These are phyloP conservation scores for Seriola dumerili DNA, from an alignment of 2,113 vertebrate genomes.

Conservation along the genomic window DNA sequence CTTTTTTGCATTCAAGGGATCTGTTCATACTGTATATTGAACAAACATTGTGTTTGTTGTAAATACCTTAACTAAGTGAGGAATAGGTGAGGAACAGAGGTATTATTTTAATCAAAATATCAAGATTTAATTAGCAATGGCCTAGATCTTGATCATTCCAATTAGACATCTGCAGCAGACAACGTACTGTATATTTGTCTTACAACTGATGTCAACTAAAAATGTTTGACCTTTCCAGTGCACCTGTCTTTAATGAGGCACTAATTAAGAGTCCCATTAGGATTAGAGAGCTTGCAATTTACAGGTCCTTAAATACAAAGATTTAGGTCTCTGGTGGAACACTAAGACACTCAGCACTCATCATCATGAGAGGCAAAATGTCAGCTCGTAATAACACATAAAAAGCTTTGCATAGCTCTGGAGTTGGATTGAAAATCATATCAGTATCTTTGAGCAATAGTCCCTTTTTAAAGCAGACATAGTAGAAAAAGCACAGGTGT, in stretches of 20 bases:
- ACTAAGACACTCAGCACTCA: neutral
- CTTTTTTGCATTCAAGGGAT: neutral
- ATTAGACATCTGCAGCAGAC: slow-evolving; percentile 54
- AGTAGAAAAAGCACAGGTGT: too few species aligned
- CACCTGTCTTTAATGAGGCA: slow-evolving; percentile 56
- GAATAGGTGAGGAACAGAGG: neutral
- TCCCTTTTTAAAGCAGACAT: neutral
- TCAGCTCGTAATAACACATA: slow-evolving; percentile 32
- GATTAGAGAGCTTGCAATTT: slow-evolving; percentile 52
- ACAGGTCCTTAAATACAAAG: slow-evolving; percentile 47
- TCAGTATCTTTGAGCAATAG: neutral
- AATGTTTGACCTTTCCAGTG: slow-evolving; percentile 57
- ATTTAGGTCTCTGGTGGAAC: slow-evolving; percentile 33
- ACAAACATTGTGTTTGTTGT: neutral
- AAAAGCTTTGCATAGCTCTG: neutral
- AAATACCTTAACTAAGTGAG: neutral
- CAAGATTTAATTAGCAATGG: slow-evolving; percentile 40
- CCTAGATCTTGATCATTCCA: slow-evolving; percentile 31
- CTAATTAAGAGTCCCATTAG: slow-evolving; percentile 58
- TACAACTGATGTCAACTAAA: slow-evolving; percentile 32
- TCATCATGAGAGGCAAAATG: slow-evolving; percentile 21
- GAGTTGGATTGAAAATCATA: neutral
- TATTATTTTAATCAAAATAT: slow-evolving; percentile 36
- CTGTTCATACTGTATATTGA: neutral
- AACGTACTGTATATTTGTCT: slow-evolving; percentile 52